Conservation (phyloP, 2,113 vertebrate genomes). For the Daubentonia madagascariensis region DNA sequence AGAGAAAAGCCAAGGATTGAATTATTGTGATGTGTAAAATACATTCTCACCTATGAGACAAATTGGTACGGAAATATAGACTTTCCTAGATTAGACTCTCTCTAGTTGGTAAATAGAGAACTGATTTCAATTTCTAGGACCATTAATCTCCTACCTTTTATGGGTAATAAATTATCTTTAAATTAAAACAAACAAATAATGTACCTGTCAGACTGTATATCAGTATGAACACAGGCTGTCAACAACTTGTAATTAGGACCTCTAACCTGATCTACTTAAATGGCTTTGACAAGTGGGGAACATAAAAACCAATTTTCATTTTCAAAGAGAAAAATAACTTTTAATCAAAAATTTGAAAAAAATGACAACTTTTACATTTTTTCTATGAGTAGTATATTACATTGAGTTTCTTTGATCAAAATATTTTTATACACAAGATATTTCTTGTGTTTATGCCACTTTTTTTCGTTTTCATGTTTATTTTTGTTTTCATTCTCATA, state of each 20-base stretch:
- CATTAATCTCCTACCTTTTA: conserved; percentile 65
- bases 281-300: conserved; percentile 44
- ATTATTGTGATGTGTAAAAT: conserved; percentile 32
- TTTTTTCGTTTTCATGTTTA: background rate
- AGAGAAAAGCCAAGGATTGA: conserved; percentile 27
- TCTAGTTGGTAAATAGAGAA: conserved; percentile 56
- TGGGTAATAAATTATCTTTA: conserved; percentile 69
- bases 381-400: background rate
- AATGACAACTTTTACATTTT: background rate
- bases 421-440: background rate
- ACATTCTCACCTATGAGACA: conserved; percentile 47
- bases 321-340: conserved; percentile 61
- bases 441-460: background rate
- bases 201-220: conserved; percentile 56
- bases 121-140: conserved; percentile 62
- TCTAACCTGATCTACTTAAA: conserved; percentile 58
- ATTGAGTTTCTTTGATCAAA: conserved; percentile 21
- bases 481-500: conserved; percentile 20
- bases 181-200: conserved; percentile 70
- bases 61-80: conserved; percentile 14
- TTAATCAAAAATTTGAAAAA: conserved; percentile 45
- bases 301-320: conserved; percentile 61
- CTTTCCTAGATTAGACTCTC: conserved; percentile 26
- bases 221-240: conserved; percentile 36
- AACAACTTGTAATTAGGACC: conserved; percentile 63